phyloP scores from a whole-genome alignment of 2,888 invertebrate genomes.

The Bunonema sp. region DNA sequence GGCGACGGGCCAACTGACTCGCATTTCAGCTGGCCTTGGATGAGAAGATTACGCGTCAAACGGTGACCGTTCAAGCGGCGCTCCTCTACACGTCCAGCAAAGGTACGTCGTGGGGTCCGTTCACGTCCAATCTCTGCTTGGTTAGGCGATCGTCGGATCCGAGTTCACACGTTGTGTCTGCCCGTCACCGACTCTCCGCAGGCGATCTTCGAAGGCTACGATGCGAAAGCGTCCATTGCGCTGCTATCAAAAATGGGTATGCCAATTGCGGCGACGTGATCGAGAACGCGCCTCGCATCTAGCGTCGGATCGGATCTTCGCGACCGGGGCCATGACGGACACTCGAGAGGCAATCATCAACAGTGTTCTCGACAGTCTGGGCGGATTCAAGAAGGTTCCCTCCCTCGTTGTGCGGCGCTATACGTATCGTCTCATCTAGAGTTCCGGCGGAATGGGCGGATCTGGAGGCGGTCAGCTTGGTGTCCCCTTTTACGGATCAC shows the following conservation, averaged over 20 bases:
- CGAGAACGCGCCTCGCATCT: too few relatives aligned
- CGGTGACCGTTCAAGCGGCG: slow-evolving; percentile 90
- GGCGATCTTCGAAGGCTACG: slow-evolving; percentile 73
- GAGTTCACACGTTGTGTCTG: slow-evolving; percentile 87
- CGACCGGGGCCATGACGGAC: not conserved
- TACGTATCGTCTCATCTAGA: too few relatives aligned
- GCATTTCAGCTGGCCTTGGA: slow-evolving; percentile 58
- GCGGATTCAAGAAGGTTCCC: slow-evolving; percentile 47
- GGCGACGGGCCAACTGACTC: not conserved
- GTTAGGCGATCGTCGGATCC: slow-evolving; percentile 75
- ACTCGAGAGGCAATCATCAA: slow-evolving; percentile 79
- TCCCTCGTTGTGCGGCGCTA: too few relatives aligned
- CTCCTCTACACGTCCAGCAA: slow-evolving; percentile 84
- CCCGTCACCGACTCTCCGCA: slow-evolving; percentile 70
- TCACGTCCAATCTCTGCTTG: slow-evolving; percentile 5
- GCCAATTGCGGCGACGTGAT: too few relatives aligned
- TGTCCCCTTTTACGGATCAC: slow-evolving; percentile 47
- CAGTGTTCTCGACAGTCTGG: slow-evolving; percentile 74
- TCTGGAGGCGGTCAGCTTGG: slow-evolving; percentile 13
- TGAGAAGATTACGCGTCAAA: slow-evolving; percentile 69
- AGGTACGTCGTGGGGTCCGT: slow-evolving; percentile 52
- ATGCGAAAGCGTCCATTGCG: slow-evolving; percentile 79
- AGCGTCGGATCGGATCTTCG: not conserved
- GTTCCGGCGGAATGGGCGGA: too few relatives aligned
- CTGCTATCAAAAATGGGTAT: slow-evolving; percentile 84